These are phyloP conservation scores for Ceratosolen solmsi DNA, from an alignment of 1,140 invertebrate genomes.

Conservation along the genomic window DNA sequence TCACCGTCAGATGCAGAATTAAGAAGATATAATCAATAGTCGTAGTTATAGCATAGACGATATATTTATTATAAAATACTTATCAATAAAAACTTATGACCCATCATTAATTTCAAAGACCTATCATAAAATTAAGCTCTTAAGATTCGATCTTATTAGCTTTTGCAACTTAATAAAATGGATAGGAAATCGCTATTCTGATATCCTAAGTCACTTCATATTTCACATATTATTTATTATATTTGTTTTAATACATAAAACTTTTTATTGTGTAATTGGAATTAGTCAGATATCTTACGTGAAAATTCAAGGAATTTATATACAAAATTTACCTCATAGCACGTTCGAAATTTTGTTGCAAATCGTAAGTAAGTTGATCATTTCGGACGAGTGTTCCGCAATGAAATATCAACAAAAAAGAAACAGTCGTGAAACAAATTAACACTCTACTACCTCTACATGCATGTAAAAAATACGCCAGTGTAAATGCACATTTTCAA, in stretches of 20 bases:
- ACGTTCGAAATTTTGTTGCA: neutral
- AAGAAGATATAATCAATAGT: neutral
- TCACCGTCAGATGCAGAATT: neutral
- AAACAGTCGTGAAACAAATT: neutral
- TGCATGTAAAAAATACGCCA: neutral
- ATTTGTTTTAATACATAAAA: neutral
- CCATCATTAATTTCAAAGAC: neutral
- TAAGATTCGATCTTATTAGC: neutral
- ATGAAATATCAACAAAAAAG: neutral
- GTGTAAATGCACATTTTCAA: no score
- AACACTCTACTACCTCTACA: no score
- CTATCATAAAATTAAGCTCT: conserved; percentile 9
- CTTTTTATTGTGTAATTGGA: neutral
- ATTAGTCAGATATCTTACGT: neutral
- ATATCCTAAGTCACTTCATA: neutral
- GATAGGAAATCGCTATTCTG: neutral
- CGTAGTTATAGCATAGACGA: neutral
- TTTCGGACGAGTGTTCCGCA: neutral
- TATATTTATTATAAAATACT: conserved; percentile 1
- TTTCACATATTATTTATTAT: neutral
- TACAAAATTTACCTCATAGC: neutral
- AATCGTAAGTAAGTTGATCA: neutral
- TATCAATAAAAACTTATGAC: neutral
- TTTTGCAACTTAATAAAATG: neutral
- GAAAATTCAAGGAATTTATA: neutral